phyloP scores from a whole-genome alignment of 2,888 invertebrate species.

The Galerucella pusilla region DNA sequence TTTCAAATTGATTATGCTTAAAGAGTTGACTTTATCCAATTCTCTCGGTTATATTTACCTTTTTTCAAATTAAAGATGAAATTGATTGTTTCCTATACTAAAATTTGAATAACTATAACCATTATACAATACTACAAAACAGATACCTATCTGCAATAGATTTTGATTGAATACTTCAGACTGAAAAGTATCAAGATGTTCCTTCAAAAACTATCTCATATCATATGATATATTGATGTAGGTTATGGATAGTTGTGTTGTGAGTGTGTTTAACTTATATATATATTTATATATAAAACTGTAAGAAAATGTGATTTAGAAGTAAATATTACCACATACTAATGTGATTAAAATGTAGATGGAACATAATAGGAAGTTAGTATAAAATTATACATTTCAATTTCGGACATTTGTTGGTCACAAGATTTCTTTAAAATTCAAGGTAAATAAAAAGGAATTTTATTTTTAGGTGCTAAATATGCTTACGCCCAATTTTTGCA shows the following conservation, averaged over 20 bases:
- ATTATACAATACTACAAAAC: no score
- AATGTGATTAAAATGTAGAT: neutral
- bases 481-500: conserved; percentile 33
- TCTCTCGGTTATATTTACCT: no score
- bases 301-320: neutral
- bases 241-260: neutral
- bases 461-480: conserved; percentile 28
- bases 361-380: neutral
- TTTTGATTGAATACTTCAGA: no score
- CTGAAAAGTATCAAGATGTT: no score
- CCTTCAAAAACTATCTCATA: no score
- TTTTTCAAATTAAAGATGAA: no score
- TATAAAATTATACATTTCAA: neutral
- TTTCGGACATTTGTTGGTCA: neutral
- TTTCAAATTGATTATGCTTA: no score
- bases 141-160: no score
- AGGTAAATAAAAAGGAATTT: conserved; percentile 5
- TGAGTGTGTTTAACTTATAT: neutral
- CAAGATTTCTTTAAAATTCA: conserved; percentile 5
- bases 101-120: no score
- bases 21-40: no score
- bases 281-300: neutral
- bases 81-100: no score
- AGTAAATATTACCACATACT: neutral
- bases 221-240: neutral